Conservation (phyloP, 2,113 vertebrate species). For the Balaeniceps rex region DNA sequence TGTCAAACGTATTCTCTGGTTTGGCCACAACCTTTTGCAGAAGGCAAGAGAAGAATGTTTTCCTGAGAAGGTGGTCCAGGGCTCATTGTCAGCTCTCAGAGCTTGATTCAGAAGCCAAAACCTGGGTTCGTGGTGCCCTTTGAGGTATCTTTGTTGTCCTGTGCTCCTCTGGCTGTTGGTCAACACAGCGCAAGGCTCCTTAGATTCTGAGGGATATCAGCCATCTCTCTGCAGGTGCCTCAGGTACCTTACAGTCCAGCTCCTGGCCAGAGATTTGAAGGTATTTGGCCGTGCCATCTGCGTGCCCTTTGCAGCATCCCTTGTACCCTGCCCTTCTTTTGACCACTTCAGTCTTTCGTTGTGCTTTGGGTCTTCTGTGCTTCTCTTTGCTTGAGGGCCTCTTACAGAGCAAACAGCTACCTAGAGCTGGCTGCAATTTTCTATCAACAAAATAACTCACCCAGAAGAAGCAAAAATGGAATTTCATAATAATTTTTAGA, state of each 20-base stretch:
- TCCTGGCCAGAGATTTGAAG: neutral
- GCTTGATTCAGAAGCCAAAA: neutral
- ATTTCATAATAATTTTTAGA: neutral
- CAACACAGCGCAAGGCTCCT: neutral
- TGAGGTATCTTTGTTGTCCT: neutral
- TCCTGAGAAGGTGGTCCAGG: neutral
- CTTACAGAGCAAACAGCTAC: neutral
- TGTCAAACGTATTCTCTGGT: neutral
- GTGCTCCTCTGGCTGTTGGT: neutral
- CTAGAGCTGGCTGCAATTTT: neutral
- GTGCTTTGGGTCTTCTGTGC: neutral
- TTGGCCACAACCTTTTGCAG: neutral
- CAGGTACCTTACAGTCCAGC: neutral
- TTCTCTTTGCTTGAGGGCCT: neutral
- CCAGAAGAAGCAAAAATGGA: neutral
- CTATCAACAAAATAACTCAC: neutral
- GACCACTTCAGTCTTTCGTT: neutral
- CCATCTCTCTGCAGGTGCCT: neutral
- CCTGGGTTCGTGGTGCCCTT: fast-evolving
- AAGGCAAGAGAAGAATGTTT: neutral
- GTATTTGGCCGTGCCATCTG: neutral
- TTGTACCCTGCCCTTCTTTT: neutral
- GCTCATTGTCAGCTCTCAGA: neutral
- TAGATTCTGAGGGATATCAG: neutral
- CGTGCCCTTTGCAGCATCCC: neutral